Evolutionary conservation across 2,888 invertebrate genomes (phyloP).

Genomic region (Rotaria macrura): DNA sequence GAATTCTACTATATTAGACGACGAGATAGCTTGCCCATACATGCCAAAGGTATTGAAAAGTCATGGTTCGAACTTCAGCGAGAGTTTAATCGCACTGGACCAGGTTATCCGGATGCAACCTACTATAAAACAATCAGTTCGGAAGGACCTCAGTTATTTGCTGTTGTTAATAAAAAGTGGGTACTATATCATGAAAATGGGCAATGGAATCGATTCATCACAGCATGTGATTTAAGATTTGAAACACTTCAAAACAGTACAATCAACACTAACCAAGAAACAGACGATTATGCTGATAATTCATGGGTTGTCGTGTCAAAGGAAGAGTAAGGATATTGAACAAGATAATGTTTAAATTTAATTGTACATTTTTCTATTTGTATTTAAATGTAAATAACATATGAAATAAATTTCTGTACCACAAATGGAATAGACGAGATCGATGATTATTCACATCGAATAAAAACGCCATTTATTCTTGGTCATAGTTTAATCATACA

Average conservation of each 20-base stretch:
- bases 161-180: neutral
- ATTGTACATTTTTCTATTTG: no score
- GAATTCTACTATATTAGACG: neutral
- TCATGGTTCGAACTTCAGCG: neutral
- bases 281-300: no score
- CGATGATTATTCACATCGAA: no score
- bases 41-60: neutral
- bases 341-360: no score
- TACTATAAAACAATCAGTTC: neutral
- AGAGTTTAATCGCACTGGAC: neutral
- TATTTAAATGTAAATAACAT: no score
- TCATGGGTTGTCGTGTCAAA: no score
- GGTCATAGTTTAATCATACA: no score
- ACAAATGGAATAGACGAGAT: no score
- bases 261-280: neutral
- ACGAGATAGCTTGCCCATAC: neutral
- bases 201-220: neutral
- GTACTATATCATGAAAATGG: neutral
- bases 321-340: no score
- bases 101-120: neutral
- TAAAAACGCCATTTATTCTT: no score
- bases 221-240: neutral
- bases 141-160: neutral
- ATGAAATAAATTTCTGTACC: no score
- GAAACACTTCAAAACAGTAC: neutral